These are phyloP conservation scores for Epizoanthus illoricatus DNA, from an alignment of 92 coral and sea anemone genomes.

Conservation along the genomic window DNA sequence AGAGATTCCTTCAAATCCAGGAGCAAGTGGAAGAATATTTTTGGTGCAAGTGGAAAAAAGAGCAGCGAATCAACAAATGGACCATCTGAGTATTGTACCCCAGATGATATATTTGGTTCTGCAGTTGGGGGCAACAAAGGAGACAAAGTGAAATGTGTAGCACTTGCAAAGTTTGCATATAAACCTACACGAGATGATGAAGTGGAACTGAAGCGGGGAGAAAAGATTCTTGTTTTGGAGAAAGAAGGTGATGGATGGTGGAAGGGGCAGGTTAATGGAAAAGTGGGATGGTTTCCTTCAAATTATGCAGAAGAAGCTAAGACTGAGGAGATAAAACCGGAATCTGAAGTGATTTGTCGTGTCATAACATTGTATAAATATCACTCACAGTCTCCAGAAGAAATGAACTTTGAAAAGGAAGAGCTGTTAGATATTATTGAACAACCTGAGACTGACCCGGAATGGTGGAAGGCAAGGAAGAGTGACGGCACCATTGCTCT, in stretches of 20 bases:
- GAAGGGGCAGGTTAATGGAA: constrained; percentile 77
- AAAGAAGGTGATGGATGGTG: constrained; percentile 99
- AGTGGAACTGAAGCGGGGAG: constrained; percentile 82
- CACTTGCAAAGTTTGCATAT: constrained; percentile 78
- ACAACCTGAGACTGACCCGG: constrained; percentile 94
- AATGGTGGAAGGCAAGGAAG: constrained; percentile 95
- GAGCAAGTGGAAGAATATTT: constrained; percentile 58
- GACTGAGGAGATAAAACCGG: constrained; percentile 28
- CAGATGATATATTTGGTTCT: constrained; percentile 69
- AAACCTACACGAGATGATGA: constrained; percentile 88
- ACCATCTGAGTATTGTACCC: constrained; percentile 76
- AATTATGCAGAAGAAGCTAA: constrained; percentile 68
- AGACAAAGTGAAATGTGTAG: constrained; percentile 62
- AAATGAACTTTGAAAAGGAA: constrained; percentile 85
- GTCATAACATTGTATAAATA: constrained; percentile 86
- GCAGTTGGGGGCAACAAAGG: constrained; percentile 38
- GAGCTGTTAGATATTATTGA: constrained; percentile 79
- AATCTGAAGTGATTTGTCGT: constrained; percentile 58
- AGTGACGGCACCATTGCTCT: constrained; percentile 84
- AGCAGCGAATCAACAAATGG: constrained; percentile 62
- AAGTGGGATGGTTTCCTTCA: constrained; percentile 95
- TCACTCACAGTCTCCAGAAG: constrained; percentile 76
- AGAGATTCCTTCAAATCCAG: constrained; percentile 61
- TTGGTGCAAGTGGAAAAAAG: constrained; percentile 65
- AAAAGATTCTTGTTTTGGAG: constrained; percentile 81